Percentiles rank a stretch among this genome's conserved stretches.
phyloP scores from a whole-genome alignment of 53 echinoderm and acorn worm genomes.

The Echinarachnius parma region DNA sequence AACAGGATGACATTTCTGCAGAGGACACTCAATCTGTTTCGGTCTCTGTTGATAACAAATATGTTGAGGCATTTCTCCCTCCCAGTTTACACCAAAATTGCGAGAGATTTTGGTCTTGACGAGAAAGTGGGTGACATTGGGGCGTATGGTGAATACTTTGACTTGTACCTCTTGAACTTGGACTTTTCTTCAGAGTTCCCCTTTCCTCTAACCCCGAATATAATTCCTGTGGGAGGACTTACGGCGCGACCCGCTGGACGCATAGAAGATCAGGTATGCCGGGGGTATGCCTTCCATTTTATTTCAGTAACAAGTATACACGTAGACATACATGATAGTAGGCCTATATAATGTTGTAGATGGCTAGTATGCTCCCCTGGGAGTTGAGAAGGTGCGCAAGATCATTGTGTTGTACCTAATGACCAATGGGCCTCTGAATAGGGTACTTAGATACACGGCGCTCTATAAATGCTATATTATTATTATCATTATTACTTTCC shows the following conservation, averaged over 20 bases:
- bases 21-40: conserved; percentile 35
- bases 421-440: too few species aligned
- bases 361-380: too few species aligned
- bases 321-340: too few species aligned
- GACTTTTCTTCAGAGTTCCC: conserved; percentile 20
- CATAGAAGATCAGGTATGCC: too few species aligned
- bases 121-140: not conserved
- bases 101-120: not conserved
- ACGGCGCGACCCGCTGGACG: conserved; percentile 5
- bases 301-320: too few species aligned
- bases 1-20: conserved; percentile 54
- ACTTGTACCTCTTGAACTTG: conserved; percentile 6
- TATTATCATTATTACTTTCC: too few species aligned
- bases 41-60: not conserved
- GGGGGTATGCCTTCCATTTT: too few species aligned
- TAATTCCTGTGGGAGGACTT: conserved; percentile 24
- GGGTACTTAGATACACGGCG: too few species aligned
- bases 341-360: too few species aligned
- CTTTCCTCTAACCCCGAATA: conserved; percentile 8
- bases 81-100: conserved; percentile 10
- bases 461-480: too few species aligned
- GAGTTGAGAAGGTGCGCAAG: too few species aligned
- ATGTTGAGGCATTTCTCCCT: not conserved
- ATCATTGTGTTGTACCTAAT: too few species aligned
- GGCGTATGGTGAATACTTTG: not conserved